Evolutionary conservation across 2,888 invertebrate species (phyloP).

Genomic region (Emesis castigata): DNA sequence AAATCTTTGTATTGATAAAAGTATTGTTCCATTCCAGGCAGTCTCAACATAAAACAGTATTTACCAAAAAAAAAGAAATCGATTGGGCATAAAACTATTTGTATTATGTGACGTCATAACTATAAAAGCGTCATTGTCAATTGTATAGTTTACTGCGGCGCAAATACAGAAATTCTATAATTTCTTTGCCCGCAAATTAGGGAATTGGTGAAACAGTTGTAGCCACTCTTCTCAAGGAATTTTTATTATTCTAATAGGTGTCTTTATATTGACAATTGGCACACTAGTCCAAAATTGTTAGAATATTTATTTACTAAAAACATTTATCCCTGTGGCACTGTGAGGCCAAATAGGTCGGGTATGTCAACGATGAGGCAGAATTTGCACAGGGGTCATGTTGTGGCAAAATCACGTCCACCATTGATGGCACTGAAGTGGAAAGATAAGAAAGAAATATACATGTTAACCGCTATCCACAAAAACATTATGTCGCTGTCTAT

Average conservation of each 20-base stretch:
- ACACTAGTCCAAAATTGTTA: constrained; percentile 59
- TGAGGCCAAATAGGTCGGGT: constrained; percentile 44
- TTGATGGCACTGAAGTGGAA: background rate
- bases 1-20: no score
- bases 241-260: constrained; percentile 52
- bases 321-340: constrained; percentile 63
- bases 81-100: background rate
- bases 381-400: no score
- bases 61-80: background rate
- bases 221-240: constrained; percentile 48
- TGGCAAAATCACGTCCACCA: no score
- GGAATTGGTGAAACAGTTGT: constrained; percentile 56
- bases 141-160: constrained; percentile 64
- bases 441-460: background rate
- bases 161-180: constrained; percentile 50
- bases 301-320: constrained; percentile 50
- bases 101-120: constrained; percentile 59
- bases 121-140: constrained; percentile 57
- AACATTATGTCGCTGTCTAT: background rate
- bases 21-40: background rate
- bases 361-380: constrained; percentile 42
- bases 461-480: background rate
- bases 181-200: constrained; percentile 42
- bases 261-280: constrained; percentile 64
- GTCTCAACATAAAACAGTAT: background rate